Evolutionary conservation across 2,797 vertebrate genomes (phyloP).

Genomic region (Phaenicophaeus curvirostris): DNA sequence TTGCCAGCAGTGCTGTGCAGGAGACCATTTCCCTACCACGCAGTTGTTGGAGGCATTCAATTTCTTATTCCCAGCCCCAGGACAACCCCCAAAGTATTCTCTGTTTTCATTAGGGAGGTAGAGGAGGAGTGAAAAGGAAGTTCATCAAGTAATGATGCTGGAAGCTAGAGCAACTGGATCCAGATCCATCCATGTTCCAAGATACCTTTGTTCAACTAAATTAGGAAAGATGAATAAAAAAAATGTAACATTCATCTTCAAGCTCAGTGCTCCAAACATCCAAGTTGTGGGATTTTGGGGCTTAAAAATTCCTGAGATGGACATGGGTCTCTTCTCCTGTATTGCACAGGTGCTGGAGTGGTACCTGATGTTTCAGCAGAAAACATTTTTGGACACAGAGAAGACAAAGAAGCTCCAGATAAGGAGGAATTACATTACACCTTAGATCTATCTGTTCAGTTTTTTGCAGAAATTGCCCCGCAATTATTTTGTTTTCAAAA

Average conservation of each 20-base stretch:
- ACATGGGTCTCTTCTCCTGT: background rate
- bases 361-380: background rate
- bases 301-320: background rate
- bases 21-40: background rate
- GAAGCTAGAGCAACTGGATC: background rate
- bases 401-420: background rate
- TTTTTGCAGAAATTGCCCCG: background rate
- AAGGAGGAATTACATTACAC: background rate
- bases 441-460: background rate
- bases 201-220: background rate
- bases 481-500: background rate
- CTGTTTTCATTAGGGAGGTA: background rate
- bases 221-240: background rate
- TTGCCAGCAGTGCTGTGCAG: background rate
- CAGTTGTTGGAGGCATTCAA: background rate
- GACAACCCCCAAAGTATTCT: background rate
- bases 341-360: background rate
- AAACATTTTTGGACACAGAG: background rate
- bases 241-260: rapidly evolving
- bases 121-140: background rate
- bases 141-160: background rate
- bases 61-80: background rate
- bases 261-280: background rate
- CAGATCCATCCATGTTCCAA: background rate
- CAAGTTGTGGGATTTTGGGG: background rate